These are phyloP conservation scores for Cyanocitta stelleri DNA, from an alignment of 2,113 vertebrate genomes.

Conservation along the genomic window DNA sequence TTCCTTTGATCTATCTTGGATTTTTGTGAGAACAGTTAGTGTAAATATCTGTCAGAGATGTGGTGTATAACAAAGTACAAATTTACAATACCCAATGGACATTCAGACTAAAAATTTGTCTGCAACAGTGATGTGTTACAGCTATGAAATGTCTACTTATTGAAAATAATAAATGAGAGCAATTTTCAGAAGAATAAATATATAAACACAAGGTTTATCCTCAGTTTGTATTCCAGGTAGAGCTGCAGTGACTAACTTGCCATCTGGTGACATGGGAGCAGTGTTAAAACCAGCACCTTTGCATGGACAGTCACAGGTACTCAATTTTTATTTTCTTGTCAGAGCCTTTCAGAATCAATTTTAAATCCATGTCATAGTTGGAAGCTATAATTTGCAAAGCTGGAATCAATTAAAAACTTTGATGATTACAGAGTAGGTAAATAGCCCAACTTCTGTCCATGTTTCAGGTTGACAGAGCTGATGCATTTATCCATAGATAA, in stretches of 20 bases:
- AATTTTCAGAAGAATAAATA: neutral
- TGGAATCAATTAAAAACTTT: neutral
- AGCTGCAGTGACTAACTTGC: constrained; percentile 36
- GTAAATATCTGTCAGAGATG: neutral
- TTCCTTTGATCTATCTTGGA: neutral
- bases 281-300: constrained; percentile 26
- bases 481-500: neutral
- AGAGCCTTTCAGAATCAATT: neutral
- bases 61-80: neutral
- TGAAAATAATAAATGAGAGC: neutral
- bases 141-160: neutral
- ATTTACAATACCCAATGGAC: neutral
- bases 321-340: neutral
- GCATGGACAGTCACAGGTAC: constrained; percentile 65
- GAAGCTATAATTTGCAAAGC: neutral
- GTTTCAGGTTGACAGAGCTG: neutral
- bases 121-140: neutral
- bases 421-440: neutral
- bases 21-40: neutral
- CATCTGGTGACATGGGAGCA: constrained; percentile 51
- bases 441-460: neutral
- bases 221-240: constrained; percentile 64
- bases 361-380: neutral
- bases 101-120: neutral
- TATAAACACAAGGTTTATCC: constrained; percentile 49